Evolutionary conservation across 2,797 vertebrate genomes (phyloP).

Genomic region (Coracias cyanogaster): DNA sequence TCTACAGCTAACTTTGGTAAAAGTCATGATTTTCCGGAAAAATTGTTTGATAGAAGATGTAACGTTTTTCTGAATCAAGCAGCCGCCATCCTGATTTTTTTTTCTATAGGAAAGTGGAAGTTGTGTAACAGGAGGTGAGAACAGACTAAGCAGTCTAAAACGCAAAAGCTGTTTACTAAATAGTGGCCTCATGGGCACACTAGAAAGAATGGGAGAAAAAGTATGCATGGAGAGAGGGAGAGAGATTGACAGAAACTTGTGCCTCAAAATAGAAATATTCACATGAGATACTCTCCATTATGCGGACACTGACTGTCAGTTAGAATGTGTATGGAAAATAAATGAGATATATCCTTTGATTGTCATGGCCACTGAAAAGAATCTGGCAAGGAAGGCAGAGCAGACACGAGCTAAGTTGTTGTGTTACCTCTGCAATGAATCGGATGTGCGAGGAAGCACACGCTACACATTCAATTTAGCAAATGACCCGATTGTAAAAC

Average conservation of each 20-base stretch:
- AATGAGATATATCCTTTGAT: background rate
- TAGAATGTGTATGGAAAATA: background rate
- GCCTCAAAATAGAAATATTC: conserved; percentile 35
- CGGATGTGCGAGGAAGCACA: background rate
- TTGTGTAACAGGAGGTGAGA: background rate
- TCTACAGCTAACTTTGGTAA: background rate
- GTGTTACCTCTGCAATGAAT: background rate
- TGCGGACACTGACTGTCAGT: background rate
- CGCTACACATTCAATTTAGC: background rate
- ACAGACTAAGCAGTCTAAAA: background rate
- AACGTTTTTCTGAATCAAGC: background rate
- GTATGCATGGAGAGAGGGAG: background rate
- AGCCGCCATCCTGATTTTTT: background rate
- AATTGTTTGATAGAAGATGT: background rate
- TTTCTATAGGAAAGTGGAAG: background rate
- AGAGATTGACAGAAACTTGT: background rate
- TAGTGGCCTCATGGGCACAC: background rate
- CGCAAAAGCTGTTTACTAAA: background rate
- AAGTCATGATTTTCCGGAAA: background rate
- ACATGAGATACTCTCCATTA: background rate
- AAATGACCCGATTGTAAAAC: rapidly evolving
- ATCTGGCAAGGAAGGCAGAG: background rate
- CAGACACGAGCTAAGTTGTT: background rate
- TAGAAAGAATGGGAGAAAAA: background rate
- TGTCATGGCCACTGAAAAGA: conserved; percentile 19